These are phyloP conservation scores for Ischnura elegans DNA, from an alignment of 2,888 invertebrate genomes.

Conservation along the genomic window DNA sequence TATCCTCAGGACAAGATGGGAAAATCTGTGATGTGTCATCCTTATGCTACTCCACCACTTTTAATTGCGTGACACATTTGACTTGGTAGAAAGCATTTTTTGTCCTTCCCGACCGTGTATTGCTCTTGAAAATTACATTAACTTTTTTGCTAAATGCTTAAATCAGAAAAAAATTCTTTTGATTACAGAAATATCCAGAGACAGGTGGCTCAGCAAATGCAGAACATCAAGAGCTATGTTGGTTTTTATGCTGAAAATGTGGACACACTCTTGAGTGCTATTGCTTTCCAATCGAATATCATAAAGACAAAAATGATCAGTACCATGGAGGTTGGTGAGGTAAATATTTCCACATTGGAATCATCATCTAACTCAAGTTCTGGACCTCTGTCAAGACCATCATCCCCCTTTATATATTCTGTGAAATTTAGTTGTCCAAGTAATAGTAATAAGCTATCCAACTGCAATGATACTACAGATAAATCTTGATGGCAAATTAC, in stretches of 20 bases:
- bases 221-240: neutral
- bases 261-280: slow-evolving; percentile 1
- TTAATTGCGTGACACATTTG: no score
- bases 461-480: neutral
- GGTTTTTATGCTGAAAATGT: neutral
- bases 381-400: neutral
- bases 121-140: neutral
- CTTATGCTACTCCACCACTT: no score
- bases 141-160: neutral
- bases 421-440: neutral
- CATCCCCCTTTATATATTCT: neutral
- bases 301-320: neutral
- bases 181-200: slow-evolving; percentile 11
- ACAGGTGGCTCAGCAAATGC: neutral
- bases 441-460: neutral
- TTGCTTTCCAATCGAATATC: slow-evolving; percentile 9
- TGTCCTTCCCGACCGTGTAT: no score
- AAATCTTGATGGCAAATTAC: neutral
- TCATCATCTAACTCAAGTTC: neutral
- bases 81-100: no score
- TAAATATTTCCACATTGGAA: neutral
- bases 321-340: neutral
- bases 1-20: no score
- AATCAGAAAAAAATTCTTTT: neutral
- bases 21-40: no score